These are phyloP conservation scores for Campoplex nolae DNA, from an alignment of 2,888 invertebrate genomes.

Conservation along the genomic window DNA sequence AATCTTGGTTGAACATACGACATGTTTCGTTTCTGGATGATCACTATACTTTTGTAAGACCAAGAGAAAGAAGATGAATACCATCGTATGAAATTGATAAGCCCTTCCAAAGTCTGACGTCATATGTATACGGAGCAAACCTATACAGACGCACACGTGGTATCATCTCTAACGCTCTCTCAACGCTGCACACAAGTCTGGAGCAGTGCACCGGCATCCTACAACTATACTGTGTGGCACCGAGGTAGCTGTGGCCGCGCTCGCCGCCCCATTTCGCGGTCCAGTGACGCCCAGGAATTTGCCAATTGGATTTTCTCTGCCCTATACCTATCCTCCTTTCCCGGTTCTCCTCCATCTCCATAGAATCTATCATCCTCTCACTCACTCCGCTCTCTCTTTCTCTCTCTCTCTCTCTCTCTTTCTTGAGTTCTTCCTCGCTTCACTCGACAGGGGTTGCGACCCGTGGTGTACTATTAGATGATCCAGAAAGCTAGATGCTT, in stretches of 20 bases:
- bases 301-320: constrained; percentile 84
- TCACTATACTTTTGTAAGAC: constrained; percentile 46
- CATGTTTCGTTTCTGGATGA: constrained; percentile 54
- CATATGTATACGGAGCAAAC: constrained; percentile 55
- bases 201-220: constrained; percentile 67
- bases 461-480: constrained; percentile 80
- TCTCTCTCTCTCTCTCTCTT: no score
- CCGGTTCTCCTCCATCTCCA: constrained; percentile 73
- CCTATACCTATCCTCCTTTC: constrained; percentile 71
- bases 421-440: constrained; percentile 53
- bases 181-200: constrained; percentile 69
- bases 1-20: constrained; percentile 75
- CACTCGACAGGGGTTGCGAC: constrained; percentile 65
- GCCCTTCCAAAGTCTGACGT: constrained; percentile 77
- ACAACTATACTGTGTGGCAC: constrained; percentile 73
- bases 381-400: not conserved
- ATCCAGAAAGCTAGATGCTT: constrained; percentile 76
- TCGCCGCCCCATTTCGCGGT: constrained; percentile 83
- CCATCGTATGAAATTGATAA: constrained; percentile 83
- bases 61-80: constrained; percentile 71
- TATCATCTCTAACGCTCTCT: constrained; percentile 50
- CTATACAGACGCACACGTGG: constrained; percentile 20
- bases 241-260: constrained; percentile 79
- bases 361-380: constrained; percentile 4
- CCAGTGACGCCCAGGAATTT: constrained; percentile 83